A percentile compares a stretch with the other conserved stretches of the same genome.
Conservation (phyloP, 2,797 vertebrate species). For the Leptatherina wallacei region DNA sequence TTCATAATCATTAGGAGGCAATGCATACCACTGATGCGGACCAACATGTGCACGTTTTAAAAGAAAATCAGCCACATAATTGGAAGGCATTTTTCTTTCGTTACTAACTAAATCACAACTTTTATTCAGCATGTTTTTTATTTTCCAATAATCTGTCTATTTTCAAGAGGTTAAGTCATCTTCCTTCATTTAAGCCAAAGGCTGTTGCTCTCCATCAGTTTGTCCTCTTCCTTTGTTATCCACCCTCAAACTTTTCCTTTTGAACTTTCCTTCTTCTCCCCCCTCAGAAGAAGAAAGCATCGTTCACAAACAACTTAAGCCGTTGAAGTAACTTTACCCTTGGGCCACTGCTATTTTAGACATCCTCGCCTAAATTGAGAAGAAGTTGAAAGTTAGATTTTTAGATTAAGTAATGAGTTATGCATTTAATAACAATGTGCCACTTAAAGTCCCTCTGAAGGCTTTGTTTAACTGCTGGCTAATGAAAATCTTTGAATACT, state of each 20-base stretch:
- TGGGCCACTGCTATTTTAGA: constrained; percentile 13
- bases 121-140: not conserved
- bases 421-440: constrained; percentile 10
- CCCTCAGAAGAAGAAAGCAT: constrained; percentile 10
- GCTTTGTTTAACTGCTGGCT: not conserved
- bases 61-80: not conserved
- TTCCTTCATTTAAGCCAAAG: constrained; percentile 16
- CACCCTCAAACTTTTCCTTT: constrained; percentile 8
- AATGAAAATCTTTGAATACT: constrained; percentile 5
- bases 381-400: constrained; percentile 23
- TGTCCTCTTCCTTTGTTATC: not conserved
- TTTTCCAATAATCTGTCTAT: constrained; percentile 12
- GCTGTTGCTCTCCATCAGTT: constrained; percentile 1
- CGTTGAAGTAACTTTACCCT: not conserved
- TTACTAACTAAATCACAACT: constrained; percentile 1
- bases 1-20: not conserved
- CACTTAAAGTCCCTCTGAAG: constrained; percentile 6
- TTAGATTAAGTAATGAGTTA: constrained; percentile 5
- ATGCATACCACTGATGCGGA: not conserved
- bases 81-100: constrained; percentile 2
- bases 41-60: not conserved
- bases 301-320: constrained; percentile 1
- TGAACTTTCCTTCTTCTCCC: constrained; percentile 5
- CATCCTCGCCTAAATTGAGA: not conserved
- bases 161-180: constrained; percentile 18